A percentile compares a stretch with the other conserved stretches of the same genome.
phyloP scores from a whole-genome alignment of 2,797 vertebrate species.

The Sebastes wilsoni region DNA sequence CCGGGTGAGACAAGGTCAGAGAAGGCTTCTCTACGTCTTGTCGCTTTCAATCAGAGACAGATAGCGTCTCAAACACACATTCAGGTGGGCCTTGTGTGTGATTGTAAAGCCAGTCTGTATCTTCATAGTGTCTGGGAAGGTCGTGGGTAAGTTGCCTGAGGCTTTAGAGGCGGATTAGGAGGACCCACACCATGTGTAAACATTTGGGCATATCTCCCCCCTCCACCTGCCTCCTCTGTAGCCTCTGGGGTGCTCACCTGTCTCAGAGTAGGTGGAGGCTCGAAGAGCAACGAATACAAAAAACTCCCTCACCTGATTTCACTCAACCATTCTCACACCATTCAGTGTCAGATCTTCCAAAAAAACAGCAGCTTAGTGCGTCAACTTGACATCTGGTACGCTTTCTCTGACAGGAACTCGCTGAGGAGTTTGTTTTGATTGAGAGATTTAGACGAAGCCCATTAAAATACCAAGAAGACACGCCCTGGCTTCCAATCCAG shows the following conservation, averaged over 20 bases:
- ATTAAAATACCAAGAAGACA: slow-evolving; percentile 26
- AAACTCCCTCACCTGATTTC: slow-evolving; percentile 55
- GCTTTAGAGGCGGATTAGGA: slow-evolving; percentile 69
- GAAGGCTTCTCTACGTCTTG: slow-evolving; percentile 22
- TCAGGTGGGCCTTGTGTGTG: slow-evolving; percentile 41
- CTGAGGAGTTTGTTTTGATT: slow-evolving; percentile 36
- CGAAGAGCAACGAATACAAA: slow-evolving; percentile 34
- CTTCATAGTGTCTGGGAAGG: slow-evolving; percentile 56
- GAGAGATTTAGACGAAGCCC: slow-evolving; percentile 16
- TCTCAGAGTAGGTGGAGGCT: slow-evolving; percentile 44
- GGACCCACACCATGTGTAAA: slow-evolving; percentile 73
- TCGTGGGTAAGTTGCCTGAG: slow-evolving; percentile 54
- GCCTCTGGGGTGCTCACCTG: slow-evolving; percentile 71
- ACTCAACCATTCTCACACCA: slow-evolving; percentile 26
- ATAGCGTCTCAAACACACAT: slow-evolving; percentile 6
- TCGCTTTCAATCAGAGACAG: slow-evolving; percentile 49
- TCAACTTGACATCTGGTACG: slow-evolving; percentile 26
- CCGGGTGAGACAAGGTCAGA: slow-evolving; percentile 38
- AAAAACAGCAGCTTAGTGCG: slow-evolving; percentile 1
- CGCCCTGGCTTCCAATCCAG: neutral
- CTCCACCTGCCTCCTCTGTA: slow-evolving; percentile 35
- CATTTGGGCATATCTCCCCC: slow-evolving; percentile 54
- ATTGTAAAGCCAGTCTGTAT: slow-evolving; percentile 54
- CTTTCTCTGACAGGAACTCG: slow-evolving; percentile 18
- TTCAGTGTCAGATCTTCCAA: slow-evolving; percentile 16